phyloP scores from a whole-genome alignment of 92 coral and sea anemone genomes.

The Scolanthus callimorphus region DNA sequence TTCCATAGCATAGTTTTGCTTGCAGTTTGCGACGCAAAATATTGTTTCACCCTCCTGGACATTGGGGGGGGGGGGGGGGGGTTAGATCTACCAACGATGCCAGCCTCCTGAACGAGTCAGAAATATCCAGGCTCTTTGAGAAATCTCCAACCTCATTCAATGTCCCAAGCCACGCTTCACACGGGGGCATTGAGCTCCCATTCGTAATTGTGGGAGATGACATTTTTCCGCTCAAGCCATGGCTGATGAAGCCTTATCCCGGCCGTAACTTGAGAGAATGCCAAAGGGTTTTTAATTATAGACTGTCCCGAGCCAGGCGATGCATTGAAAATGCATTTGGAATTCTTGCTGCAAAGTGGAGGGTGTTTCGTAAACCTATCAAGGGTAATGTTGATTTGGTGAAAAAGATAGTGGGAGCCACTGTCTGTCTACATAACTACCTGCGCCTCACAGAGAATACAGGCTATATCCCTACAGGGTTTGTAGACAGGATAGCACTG shows the following conservation, averaged over 20 bases:
- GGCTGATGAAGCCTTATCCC: slow-evolving; percentile 37
- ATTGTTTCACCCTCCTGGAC: slow-evolving; percentile 29
- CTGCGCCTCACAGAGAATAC: slow-evolving; percentile 56
- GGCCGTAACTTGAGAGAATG: slow-evolving; percentile 18
- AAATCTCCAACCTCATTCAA: slow-evolving; percentile 13
- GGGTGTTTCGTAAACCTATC: slow-evolving; percentile 53
- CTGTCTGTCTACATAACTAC: slow-evolving; percentile 64
- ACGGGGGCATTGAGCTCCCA: slow-evolving; percentile 37
- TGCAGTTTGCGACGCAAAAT: slow-evolving; percentile 49
- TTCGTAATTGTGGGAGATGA: slow-evolving; percentile 58
- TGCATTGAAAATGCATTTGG: slow-evolving; percentile 63
- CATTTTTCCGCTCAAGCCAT: slow-evolving; percentile 38
- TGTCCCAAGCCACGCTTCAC: slow-evolving; percentile 25
- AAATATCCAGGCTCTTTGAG: slow-evolving; percentile 47
- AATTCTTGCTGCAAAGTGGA: slow-evolving; percentile 60
- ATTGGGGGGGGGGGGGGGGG: slow-evolving; percentile 47
- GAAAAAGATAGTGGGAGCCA: slow-evolving; percentile 38
- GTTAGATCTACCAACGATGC: slow-evolving; percentile 53
- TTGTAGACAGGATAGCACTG: slow-evolving; percentile 49
- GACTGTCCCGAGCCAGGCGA: slow-evolving; percentile 60
- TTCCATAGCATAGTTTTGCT: slow-evolving; percentile 44
- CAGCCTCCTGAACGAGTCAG: slow-evolving; percentile 36
- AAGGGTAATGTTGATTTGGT: slow-evolving; percentile 59
- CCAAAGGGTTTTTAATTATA: slow-evolving; percentile 56
- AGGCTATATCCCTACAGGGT: slow-evolving; percentile 47